Percentiles rank a stretch among this genome's conserved stretches.
Conservation (phyloP, 2,888 invertebrate species). For the Syrphus vitripennis region DNA sequence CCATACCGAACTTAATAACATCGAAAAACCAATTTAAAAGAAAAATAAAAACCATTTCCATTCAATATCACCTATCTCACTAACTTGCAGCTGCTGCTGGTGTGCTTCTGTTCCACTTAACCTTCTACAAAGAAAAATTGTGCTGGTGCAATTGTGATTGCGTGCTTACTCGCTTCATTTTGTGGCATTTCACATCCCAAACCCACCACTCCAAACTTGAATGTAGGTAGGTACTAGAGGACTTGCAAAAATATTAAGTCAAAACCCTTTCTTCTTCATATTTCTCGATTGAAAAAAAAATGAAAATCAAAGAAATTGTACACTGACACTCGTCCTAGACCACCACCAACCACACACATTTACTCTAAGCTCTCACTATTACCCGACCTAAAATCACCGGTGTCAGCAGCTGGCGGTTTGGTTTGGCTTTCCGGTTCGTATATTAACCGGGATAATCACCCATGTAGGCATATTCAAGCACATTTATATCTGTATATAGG, state of each 20-base stretch:
- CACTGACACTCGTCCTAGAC: constrained; percentile 7
- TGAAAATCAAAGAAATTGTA: constrained; percentile 62
- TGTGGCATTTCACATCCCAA: constrained; percentile 36
- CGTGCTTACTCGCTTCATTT: constrained; percentile 68
- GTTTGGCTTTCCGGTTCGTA: constrained; percentile 45
- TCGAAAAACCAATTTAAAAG: constrained; percentile 19
- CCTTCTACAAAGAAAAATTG: constrained; percentile 48
- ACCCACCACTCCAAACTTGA: background rate
- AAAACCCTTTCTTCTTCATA: constrained; percentile 36
- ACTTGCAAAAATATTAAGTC: constrained; percentile 27
- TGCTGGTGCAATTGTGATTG: constrained; percentile 62
- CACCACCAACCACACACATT: constrained; percentile 47
- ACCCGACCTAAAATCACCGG: constrained; percentile 70
- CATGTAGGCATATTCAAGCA: constrained; percentile 55
- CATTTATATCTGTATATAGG: background rate
- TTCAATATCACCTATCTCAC: constrained; percentile 31
- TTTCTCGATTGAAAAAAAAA: constrained; percentile 61
- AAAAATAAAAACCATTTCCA: constrained; percentile 2
- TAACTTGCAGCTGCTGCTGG: constrained; percentile 15
- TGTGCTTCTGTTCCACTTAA: constrained; percentile 45
- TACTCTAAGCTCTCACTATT: constrained; percentile 67
- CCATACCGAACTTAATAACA: constrained; percentile 31
- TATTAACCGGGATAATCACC: constrained; percentile 71
- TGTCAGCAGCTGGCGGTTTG: constrained; percentile 64
- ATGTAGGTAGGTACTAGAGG: background rate